Percentiles rank a stretch among this genome's conserved stretches.
Evolutionary conservation across 2,113 vertebrate genomes (phyloP).

Genomic region (Cathartes aura): DNA sequence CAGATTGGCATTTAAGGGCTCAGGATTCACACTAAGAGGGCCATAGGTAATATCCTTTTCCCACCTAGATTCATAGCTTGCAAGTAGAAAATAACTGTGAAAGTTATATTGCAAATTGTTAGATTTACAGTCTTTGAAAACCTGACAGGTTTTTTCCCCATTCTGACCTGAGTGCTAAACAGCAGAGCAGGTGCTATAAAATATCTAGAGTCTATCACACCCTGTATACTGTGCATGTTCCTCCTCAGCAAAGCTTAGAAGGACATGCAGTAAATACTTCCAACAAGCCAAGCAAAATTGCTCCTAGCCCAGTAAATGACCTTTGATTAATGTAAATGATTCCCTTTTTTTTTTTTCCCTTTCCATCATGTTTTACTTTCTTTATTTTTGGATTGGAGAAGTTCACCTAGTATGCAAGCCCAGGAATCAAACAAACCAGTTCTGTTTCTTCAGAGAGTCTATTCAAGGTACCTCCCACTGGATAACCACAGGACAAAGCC

Average conservation of each 20-base stretch:
- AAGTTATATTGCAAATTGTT: not conserved
- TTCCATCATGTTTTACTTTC: not conserved
- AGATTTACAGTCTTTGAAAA: conserved; percentile 13
- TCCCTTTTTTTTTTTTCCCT: not conserved
- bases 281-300: not conserved
- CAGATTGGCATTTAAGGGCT: not conserved
- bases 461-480: not conserved
- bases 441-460: not conserved
- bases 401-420: not conserved
- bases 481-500: not conserved
- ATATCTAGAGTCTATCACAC: not conserved
- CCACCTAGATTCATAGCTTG: not conserved
- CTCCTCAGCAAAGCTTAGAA: not conserved
- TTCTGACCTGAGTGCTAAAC: not conserved
- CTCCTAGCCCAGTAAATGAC: not conserved
- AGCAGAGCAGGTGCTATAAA: conserved; percentile 9
- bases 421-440: not conserved
- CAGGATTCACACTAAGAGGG: not conserved
- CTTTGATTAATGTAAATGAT: not conserved
- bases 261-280: not conserved
- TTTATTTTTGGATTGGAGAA: not conserved
- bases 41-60: not conserved
- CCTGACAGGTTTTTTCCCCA: not conserved
- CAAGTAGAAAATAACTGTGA: conserved; percentile 14
- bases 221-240: not conserved